Evolutionary conservation across 2,888 invertebrate species (phyloP).

Genomic region (Eristalis arbustorum): DNA sequence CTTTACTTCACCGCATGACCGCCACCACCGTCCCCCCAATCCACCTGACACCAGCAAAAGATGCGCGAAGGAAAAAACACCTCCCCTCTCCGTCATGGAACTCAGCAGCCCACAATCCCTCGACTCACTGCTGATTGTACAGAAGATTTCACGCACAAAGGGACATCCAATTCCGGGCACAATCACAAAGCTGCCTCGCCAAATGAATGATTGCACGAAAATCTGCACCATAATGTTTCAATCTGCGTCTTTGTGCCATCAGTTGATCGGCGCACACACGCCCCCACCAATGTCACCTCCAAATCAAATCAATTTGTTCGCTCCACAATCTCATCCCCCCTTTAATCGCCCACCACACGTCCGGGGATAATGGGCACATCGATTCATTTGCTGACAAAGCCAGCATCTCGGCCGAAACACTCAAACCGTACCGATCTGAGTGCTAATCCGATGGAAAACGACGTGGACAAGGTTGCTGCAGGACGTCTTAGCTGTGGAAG

Average conservation of each 20-base stretch:
- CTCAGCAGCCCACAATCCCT: background rate
- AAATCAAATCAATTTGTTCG: constrained; percentile 50
- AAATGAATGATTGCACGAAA: background rate
- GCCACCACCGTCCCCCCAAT: background rate
- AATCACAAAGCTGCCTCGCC: background rate
- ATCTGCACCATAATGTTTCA: background rate
- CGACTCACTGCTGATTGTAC: background rate
- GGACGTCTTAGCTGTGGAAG: background rate
- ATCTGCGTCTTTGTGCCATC: background rate
- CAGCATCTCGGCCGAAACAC: background rate
- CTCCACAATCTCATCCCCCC: no score
- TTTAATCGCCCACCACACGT: background rate
- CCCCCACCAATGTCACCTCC: background rate
- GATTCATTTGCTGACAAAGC: constrained; percentile 20
- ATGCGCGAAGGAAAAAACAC: background rate
- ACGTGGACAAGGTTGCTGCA: constrained; percentile 13
- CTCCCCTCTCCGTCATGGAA: background rate
- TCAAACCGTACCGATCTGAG: constrained; percentile 14
- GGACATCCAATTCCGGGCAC: background rate
- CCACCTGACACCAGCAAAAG: background rate
- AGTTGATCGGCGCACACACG: background rate
- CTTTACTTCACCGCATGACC: background rate
- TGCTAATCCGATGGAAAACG: constrained; percentile 37
- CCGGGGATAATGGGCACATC: constrained; percentile 7
- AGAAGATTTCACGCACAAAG: background rate